Evolutionary conservation across 2,113 vertebrate genomes (phyloP).

Genomic region (Ancistrus triradiatus): DNA sequence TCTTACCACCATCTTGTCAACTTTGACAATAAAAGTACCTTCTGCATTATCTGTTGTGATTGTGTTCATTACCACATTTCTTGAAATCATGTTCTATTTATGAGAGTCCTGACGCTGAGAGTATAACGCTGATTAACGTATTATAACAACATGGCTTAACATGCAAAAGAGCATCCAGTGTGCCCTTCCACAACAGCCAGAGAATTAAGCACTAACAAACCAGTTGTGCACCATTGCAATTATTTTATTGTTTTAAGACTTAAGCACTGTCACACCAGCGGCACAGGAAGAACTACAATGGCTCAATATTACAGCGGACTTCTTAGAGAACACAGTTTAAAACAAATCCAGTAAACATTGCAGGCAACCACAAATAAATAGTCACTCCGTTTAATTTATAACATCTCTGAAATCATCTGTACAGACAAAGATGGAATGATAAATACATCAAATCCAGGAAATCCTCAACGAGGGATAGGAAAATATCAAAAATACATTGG

Average conservation of each 20-base stretch:
- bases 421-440: conserved; percentile 65
- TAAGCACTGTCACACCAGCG: conserved; percentile 54
- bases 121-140: too few species aligned
- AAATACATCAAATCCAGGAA: conserved; percentile 59
- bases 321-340: conserved; percentile 61
- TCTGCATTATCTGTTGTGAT: too few species aligned
- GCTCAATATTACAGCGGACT: conserved; percentile 55
- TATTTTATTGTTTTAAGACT: conserved; percentile 59
- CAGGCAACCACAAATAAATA: conserved; percentile 69
- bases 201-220: too few species aligned
- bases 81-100: too few species aligned
- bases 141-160: too few species aligned
- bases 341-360: conserved; percentile 36
- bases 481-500: conserved; percentile 46
- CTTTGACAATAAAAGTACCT: too few species aligned
- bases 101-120: too few species aligned
- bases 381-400: conserved; percentile 58
- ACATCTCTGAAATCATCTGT: conserved; percentile 67
- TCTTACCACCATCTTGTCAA: too few species aligned
- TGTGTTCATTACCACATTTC: too few species aligned
- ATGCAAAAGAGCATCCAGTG: too few species aligned
- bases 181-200: too few species aligned
- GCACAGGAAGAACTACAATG: conserved; percentile 48
- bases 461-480: conserved; percentile 50
- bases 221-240: too few species aligned